These are phyloP conservation scores for Drosophila azteca DNA, from an alignment of 1,140 invertebrate species.

Conservation along the genomic window DNA sequence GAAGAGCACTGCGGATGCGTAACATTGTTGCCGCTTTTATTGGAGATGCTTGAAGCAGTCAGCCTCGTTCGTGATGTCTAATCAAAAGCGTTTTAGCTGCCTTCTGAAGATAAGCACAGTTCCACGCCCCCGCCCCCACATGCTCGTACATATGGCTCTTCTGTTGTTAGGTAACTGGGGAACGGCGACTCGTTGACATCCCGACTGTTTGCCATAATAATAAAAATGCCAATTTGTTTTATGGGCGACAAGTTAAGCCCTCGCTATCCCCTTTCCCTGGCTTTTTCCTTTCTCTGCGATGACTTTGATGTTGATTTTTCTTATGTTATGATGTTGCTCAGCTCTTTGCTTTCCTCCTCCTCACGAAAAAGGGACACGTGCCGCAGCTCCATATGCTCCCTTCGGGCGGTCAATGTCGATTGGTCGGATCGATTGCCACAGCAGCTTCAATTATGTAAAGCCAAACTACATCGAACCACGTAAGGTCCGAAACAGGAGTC, in stretches of 20 bases:
- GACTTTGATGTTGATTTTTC: slow-evolving; percentile 72
- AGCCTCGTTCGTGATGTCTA: slow-evolving; percentile 29
- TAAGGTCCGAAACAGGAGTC: neutral
- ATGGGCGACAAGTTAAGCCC: slow-evolving; percentile 77
- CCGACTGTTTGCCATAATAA: slow-evolving; percentile 80
- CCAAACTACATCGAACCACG: neutral
- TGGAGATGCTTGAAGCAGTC: slow-evolving; percentile 7
- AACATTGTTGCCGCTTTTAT: slow-evolving; percentile 53
- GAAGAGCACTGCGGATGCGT: slow-evolving; percentile 11
- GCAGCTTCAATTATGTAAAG: slow-evolving; percentile 28
- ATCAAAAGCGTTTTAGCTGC: slow-evolving; percentile 62
- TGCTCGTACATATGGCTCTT: no score
- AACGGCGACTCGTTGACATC: slow-evolving; percentile 58
- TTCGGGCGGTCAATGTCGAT: neutral
- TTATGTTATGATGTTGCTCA: slow-evolving; percentile 60
- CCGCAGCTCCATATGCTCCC: neutral
- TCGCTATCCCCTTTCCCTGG: slow-evolving; percentile 24
- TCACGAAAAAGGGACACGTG: slow-evolving; percentile 25
- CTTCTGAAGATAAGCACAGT: slow-evolving; percentile 53
- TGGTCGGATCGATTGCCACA: neutral
- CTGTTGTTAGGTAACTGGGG: no score
- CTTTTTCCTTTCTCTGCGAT: slow-evolving; percentile 29
- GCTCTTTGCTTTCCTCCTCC: slow-evolving; percentile 2
- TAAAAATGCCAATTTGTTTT: slow-evolving; percentile 82
- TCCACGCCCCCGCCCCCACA: neutral